Base-by-base conservation (phyloP, 2,797 vertebrate species). In the Tinamus major region DNA sequence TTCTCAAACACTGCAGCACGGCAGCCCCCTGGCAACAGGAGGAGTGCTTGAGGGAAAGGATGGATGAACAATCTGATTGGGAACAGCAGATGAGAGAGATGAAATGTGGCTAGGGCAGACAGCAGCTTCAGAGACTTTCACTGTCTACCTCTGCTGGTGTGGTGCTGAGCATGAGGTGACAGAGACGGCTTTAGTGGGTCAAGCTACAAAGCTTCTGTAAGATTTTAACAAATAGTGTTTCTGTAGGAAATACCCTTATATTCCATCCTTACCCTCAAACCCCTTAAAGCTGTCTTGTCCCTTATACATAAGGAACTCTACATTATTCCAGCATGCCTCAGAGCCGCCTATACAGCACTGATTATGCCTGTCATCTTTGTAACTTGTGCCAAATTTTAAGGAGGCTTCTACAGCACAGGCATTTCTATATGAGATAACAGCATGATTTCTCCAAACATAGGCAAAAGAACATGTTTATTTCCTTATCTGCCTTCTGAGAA, bases 321-420 rank as follows among this genome's bases (percentile, higher is more conserved):
- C 33, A 16, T 23, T 65, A 17, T 11, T 0, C 19, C 0, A 64
- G 33, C 18, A 21, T 68, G 49, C 4, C 3, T 9, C 63, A 31
- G 31, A 51, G 51, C 37, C 85, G 46, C 39, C 63, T 78, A 26
- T 55, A 81, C 15, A 63, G 67, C 59, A 72, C 67, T 59, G 29
- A 9, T 72, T 87, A 79, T 16, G 81, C 56, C 42, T 61, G 23
- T 44, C 4, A 1, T 35, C 19, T 31, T 72, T 71, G 37, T 31
- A 70, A 23, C 26, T 59, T 51, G 35, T 58, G 55, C 56, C 63
- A 84, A n/a, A 81, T 86, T 67, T 63, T 70, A 87, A 85, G 35
- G 18, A 79, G 33, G 33, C 46, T 80, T 92, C 33, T 21, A 61
- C 26, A 85, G 53, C 68, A 31, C 35, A 64, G 24, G 53, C 53